phyloP scores from a whole-genome alignment of 2,113 vertebrate genomes.

The Heteronetta atricapilla region DNA sequence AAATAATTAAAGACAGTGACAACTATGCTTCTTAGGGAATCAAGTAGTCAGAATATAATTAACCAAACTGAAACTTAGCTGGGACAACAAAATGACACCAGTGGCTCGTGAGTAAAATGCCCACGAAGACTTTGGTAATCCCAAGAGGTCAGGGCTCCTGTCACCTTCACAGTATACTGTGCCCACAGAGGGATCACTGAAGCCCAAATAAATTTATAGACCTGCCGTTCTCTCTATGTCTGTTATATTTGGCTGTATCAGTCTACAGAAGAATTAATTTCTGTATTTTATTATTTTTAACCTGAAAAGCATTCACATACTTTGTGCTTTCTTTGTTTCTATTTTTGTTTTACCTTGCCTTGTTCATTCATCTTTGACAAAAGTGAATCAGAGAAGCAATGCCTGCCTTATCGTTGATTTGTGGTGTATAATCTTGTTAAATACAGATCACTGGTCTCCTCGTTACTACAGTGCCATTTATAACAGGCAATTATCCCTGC shows the following conservation, averaged over 20 bases:
- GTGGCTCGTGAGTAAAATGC: not conserved
- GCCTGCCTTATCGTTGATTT: conserved; percentile 46
- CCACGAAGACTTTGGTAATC: not conserved
- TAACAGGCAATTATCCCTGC: conserved; percentile 56
- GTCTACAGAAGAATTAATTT: not conserved
- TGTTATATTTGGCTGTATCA: not conserved
- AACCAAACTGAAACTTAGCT: not conserved
- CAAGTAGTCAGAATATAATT: not conserved
- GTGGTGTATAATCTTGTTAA: conserved; percentile 59
- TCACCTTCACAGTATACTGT: not conserved
- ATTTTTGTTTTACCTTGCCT: conserved; percentile 26
- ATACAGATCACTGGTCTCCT: conserved; percentile 58
- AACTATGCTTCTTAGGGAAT: not conserved
- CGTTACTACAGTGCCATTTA: conserved; percentile 44
- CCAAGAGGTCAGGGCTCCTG: not conserved
- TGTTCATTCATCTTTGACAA: conserved; percentile 6
- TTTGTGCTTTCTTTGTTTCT: not conserved
- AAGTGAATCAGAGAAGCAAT: conserved; percentile 44
- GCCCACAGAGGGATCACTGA: not conserved
- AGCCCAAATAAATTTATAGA: not conserved
- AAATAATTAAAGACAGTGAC: not conserved
- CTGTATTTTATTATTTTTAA: not conserved
- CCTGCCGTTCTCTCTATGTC: not conserved
- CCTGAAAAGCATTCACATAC: not conserved
- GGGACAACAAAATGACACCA: not conserved